phyloP scores from a whole-genome alignment of 1,140 invertebrate species.

The Orius insidiosus region DNA sequence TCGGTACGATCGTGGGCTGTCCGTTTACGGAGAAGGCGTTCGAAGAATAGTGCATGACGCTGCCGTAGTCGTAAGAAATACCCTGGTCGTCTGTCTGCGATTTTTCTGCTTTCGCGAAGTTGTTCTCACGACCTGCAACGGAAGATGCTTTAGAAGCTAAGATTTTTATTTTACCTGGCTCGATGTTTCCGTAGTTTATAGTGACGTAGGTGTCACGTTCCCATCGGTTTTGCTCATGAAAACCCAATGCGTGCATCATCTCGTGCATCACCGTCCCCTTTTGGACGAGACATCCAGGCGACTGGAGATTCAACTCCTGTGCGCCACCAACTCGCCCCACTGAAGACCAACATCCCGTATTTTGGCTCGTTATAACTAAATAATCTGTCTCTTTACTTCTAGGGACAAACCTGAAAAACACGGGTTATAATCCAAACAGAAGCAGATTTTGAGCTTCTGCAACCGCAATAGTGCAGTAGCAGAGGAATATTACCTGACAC shows the following conservation, averaged over 20 bases:
- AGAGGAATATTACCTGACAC: conserved; percentile 33
- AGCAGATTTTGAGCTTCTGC: no score
- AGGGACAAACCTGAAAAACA: conserved; percentile 42
- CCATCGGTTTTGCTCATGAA: conserved; percentile 70
- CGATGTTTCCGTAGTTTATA: conserved; percentile 56
- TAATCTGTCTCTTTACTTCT: conserved; percentile 44
- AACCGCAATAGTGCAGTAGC: no score
- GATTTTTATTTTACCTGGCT: conserved; percentile 29
- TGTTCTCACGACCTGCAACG: conserved; percentile 34
- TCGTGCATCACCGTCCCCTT: conserved; percentile 66
- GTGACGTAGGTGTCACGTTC: conserved; percentile 59
- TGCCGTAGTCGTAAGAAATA: conserved; percentile 56
- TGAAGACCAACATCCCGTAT: conserved; percentile 56
- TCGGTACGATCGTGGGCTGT: conserved; percentile 45
- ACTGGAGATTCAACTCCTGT: conserved; percentile 52
- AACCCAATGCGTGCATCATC: conserved; percentile 68
- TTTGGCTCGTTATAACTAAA: conserved; percentile 41
- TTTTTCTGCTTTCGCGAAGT: conserved; percentile 46
- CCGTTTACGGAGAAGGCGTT: conserved; percentile 59
- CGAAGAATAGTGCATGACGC: conserved; percentile 69
- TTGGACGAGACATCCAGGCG: conserved; percentile 49
- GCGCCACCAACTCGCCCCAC: conserved; percentile 30
- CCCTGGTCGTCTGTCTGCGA: conserved; percentile 38
- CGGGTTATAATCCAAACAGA: no score
- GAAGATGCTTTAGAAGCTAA: background rate